Conservation (phyloP, 2,113 vertebrate genomes). For the Plectropomus leopardus region DNA sequence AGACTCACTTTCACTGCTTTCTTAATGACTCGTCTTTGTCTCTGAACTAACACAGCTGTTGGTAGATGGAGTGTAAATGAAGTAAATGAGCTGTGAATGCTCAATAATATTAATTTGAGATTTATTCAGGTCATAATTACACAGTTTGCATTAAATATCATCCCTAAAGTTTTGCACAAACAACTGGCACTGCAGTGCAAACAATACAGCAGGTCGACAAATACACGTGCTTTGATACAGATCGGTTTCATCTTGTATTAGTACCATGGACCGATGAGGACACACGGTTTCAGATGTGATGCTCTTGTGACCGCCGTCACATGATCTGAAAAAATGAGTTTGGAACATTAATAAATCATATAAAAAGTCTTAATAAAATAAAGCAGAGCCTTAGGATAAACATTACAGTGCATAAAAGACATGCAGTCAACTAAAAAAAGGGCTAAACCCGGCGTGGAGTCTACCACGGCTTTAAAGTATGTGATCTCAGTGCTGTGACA, state of each 20-base stretch:
- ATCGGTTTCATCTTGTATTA: slow-evolving; percentile 63
- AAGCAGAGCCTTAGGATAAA: slow-evolving; percentile 58
- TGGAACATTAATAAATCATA: slow-evolving; percentile 55
- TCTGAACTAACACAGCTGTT: background rate
- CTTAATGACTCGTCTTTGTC: slow-evolving; percentile 18
- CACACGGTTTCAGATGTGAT: slow-evolving; percentile 30
- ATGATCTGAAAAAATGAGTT: slow-evolving; percentile 35
- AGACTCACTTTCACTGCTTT: slow-evolving; percentile 41
- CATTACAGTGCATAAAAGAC: slow-evolving; percentile 68
- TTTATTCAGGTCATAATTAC: slow-evolving; percentile 82
- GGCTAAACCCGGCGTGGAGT: slow-evolving; percentile 11
- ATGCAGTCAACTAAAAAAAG: slow-evolving; percentile 73
- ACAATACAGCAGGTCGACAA: slow-evolving; percentile 81
- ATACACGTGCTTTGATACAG: slow-evolving; percentile 85
- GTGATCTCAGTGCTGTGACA: slow-evolving; percentile 49
- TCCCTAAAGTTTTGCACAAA: slow-evolving; percentile 79
- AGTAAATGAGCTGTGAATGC: slow-evolving; percentile 34
- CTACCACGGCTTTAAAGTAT: slow-evolving; percentile 25
- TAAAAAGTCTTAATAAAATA: slow-evolving; percentile 64
- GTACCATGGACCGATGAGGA: slow-evolving; percentile 39
- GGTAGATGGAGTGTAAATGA: slow-evolving; percentile 41
- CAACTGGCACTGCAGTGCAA: slow-evolving; percentile 85
- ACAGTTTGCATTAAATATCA: slow-evolving; percentile 80
- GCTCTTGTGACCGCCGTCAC: slow-evolving; percentile 31
- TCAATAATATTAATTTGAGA: slow-evolving; percentile 51